Percentiles rank a stretch among this genome's conserved stretches.
phyloP scores from a whole-genome alignment of 2,888 invertebrate species.

The Gastrophysa polygoni region DNA sequence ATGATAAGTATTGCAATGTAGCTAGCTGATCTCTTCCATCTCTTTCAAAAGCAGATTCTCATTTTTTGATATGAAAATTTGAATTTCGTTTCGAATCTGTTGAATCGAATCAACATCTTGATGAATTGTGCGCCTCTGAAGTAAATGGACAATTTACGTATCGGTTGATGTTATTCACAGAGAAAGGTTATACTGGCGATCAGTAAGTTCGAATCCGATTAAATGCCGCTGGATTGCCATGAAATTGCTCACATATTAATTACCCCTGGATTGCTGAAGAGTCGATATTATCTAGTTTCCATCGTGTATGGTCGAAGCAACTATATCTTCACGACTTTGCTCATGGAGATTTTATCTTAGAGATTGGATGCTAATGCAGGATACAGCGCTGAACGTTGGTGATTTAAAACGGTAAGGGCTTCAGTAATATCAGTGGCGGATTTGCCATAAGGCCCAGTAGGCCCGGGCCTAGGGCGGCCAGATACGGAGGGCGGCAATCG shows the following conservation, averaged over 20 bases:
- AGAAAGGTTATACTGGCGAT: constrained; percentile 36
- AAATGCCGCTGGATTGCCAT: constrained; percentile 33
- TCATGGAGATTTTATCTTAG: constrained; percentile 12
- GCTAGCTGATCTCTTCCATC: too few relatives aligned
- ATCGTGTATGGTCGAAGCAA: constrained; percentile 17
- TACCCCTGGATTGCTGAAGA: constrained; percentile 27
- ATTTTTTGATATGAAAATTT: too few relatives aligned
- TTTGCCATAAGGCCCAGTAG: too few relatives aligned
- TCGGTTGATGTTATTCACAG: constrained; percentile 36
- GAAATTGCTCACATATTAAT: constrained; percentile 27
- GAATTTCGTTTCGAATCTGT: too few relatives aligned
- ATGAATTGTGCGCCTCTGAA: constrained; percentile 20
- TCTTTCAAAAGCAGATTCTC: too few relatives aligned
- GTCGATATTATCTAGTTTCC: constrained; percentile 25
- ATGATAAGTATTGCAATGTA: too few relatives aligned
- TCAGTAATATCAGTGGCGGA: too few relatives aligned
- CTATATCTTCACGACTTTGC: constrained; percentile 29
- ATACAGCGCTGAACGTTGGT: too few relatives aligned
- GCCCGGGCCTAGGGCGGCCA: too few relatives aligned
- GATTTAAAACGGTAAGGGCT: too few relatives aligned
- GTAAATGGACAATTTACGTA: constrained; percentile 27
- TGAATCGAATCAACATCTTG: too few relatives aligned
- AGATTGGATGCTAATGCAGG: constrained; percentile 6
- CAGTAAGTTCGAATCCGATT: constrained; percentile 38
- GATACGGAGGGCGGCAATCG: too few relatives aligned